Base-by-base conservation (phyloP, 2,888 invertebrate species). In the Chymomyza caudatula region DNA sequence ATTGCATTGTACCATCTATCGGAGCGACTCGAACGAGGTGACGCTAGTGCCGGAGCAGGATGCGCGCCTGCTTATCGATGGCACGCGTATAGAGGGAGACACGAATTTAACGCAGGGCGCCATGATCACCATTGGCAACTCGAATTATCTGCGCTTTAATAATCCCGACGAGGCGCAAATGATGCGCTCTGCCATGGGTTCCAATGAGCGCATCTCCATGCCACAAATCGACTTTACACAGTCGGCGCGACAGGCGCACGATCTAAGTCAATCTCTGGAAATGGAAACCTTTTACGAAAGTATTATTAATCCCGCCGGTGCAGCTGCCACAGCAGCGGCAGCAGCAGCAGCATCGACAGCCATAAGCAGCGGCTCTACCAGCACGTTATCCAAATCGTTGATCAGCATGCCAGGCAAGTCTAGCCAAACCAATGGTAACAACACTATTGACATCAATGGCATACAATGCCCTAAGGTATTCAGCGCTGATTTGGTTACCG, bases 81-180 rank as follows among this genome's bases (percentile, higher is more conserved):
- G 96, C 13, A 90, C 93, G 53, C 92, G 92, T 20, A 93, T 96
- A 64, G 92, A 92, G 72, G 93, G 93, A 76, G 94, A 97, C 47
- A 94, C 94, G 3, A 91, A 95, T 77, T 92, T 97, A 53, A 94
- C 94, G 11, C 96, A 97, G 93, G 97, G 97, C 85, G 96, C 96
- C 88, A 97, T 97, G 96, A 91, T 97, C 73, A 96, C 96, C 59
- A 94, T 98, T 78, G 97, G 97, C 25, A 93, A 96, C 57, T 96
- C 97, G 59, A 97, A 96, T 90, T 96, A 96, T 91, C 94, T 97
- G 90, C 94, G 97, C 49, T 97, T 97, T 92, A 97, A 97, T 91
- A 96, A 97, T 90, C 97, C 97, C 0, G 95, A 95, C 60, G 96
- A 97, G 88, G 97, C 97, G 3, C 94, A 95, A 89, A 92, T 96